Conservation (phyloP, 2,797 vertebrate genomes). For the Gymnopithys bicolor region DNA sequence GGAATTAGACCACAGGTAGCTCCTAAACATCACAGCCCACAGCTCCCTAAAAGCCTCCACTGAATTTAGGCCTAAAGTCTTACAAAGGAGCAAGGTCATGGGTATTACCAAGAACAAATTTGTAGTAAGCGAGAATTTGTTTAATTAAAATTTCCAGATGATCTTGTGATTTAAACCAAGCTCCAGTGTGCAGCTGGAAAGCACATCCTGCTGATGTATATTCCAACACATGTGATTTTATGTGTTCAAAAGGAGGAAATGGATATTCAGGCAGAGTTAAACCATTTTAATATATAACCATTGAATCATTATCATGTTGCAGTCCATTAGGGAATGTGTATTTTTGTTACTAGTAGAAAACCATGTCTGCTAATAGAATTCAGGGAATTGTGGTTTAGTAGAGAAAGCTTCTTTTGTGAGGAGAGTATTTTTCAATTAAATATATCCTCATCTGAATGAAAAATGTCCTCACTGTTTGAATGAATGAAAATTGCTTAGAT, state of each 20-base stretch:
- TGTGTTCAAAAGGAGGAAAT: neutral
- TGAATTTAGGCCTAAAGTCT: neutral
- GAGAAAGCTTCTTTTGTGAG: neutral
- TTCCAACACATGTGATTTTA: neutral
- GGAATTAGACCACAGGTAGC: neutral
- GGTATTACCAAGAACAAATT: neutral
- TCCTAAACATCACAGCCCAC: neutral
- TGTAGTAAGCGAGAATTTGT: neutral
- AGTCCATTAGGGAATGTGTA: neutral
- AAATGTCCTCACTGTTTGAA: no score
- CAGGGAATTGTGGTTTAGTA: neutral
- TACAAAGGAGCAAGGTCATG: neutral
- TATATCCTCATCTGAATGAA: neutral
- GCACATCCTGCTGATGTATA: neutral
- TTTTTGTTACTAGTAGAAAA: neutral
- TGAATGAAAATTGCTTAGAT: neutral
- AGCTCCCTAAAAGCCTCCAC: neutral
- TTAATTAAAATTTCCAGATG: neutral
- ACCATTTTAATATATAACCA: neutral
- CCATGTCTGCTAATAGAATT: neutral
- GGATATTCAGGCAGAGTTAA: neutral
- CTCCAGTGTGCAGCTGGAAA: neutral
- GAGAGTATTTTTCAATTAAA: neutral
- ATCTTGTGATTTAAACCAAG: neutral
- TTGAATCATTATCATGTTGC: neutral